Conservation (phyloP, 2,113 vertebrate species). For the Tupaia chinensis region DNA sequence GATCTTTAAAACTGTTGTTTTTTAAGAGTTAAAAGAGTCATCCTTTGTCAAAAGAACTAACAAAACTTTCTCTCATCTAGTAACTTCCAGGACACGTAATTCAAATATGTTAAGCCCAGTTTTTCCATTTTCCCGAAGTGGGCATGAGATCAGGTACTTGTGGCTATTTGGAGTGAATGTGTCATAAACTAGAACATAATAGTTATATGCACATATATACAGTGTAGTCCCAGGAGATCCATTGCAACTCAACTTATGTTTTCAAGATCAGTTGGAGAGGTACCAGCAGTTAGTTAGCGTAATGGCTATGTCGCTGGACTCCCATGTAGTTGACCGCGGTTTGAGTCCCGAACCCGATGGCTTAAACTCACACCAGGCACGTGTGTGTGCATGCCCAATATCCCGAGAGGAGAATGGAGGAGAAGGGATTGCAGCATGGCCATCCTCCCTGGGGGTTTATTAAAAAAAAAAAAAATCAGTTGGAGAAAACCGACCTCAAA, state of each 20-base stretch:
- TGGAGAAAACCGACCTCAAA: neutral
- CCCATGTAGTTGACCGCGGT: no score
- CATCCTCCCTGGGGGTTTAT: no score
- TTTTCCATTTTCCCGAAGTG: constrained; percentile 29
- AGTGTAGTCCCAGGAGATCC: neutral
- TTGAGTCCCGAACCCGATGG: no score
- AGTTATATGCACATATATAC: constrained; percentile 31
- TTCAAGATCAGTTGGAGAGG: constrained; percentile 41
- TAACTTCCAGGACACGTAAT: neutral
- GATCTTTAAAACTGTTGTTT: neutral
- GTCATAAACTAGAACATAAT: constrained; percentile 59
- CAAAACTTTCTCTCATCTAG: neutral
- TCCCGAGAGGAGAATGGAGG: no score
- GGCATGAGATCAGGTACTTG: constrained; percentile 38
- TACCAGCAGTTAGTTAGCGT: no score
- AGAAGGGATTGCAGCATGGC: no score
- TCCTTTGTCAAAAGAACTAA: neutral
- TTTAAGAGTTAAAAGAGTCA: constrained; percentile 34
- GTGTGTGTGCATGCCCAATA: no score
- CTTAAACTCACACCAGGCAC: no score
- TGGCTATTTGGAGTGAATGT: constrained; percentile 35
- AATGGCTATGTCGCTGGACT: no score
- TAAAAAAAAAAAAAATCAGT: neutral
- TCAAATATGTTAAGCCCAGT: neutral
- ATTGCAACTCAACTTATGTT: neutral